These are phyloP conservation scores for Abramis brama DNA, from an alignment of 2,113 vertebrate genomes.

Conservation along the genomic window DNA sequence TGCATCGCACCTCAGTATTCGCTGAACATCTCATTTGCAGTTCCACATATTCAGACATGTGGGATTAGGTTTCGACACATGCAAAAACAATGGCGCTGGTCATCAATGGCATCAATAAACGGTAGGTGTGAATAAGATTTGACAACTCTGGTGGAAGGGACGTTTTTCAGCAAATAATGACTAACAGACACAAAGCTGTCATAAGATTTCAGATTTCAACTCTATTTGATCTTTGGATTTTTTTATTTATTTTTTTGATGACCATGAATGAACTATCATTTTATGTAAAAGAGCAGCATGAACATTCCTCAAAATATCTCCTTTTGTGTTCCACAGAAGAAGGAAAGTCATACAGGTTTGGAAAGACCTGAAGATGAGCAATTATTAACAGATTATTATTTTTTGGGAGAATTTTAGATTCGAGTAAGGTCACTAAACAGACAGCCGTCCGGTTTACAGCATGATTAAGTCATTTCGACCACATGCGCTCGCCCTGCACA, in stretches of 20 bases:
- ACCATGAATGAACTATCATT: neutral
- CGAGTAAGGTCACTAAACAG: constrained; percentile 46
- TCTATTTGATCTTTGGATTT: neutral
- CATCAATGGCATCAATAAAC: neutral
- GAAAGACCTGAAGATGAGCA: neutral
- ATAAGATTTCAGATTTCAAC: neutral
- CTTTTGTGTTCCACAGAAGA: neutral
- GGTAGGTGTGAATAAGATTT: neutral
- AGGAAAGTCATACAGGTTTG: neutral
- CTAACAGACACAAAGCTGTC: neutral
- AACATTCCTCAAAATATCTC: neutral
- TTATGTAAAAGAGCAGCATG: neutral
- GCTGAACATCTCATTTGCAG: neutral
- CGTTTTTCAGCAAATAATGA: neutral
- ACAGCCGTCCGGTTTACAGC: constrained; percentile 21
- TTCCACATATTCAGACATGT: neutral
- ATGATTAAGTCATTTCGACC: constrained; percentile 48
- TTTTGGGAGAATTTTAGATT: neutral
- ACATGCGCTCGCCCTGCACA: neutral
- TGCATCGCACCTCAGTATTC: neutral
- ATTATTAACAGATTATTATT: neutral
- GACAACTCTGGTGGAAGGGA: neutral
- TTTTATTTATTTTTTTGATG: neutral
- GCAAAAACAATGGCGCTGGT: neutral
- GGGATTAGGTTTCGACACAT: neutral